Evolutionary conservation across 2,113 vertebrate genomes (phyloP).

Genomic region (Pteronura brasiliensis): DNA sequence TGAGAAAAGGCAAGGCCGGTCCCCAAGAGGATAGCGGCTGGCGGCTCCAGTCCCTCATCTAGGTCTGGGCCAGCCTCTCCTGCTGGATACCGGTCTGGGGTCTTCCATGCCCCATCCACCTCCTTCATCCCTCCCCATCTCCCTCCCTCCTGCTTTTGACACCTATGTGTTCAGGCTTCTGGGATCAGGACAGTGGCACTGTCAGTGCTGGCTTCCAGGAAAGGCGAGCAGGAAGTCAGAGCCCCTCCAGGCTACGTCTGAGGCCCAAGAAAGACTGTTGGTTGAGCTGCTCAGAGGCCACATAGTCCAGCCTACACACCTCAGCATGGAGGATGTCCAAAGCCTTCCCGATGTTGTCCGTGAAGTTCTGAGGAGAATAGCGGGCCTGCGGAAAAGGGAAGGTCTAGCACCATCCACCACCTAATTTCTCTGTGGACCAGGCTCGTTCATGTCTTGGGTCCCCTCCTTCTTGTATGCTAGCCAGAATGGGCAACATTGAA

Average conservation of each 20-base stretch:
- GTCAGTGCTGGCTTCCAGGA: background rate
- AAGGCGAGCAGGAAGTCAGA: background rate
- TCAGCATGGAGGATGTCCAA: conserved; percentile 84
- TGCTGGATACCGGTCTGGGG: background rate
- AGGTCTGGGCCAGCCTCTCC: background rate
- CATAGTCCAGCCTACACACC: conserved; percentile 60
- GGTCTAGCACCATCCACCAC: background rate
- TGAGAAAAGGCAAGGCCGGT: conserved; percentile 56
- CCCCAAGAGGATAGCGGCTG: background rate
- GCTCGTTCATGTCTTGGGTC: background rate
- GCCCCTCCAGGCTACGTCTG: background rate
- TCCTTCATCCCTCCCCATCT: background rate
- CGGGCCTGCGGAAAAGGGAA: conserved; percentile 60
- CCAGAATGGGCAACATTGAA: background rate
- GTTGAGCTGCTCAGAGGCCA: background rate
- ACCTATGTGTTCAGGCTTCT: background rate
- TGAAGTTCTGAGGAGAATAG: conserved; percentile 81
- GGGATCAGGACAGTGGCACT: background rate
- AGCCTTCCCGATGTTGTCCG: conserved; percentile 60
- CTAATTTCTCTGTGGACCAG: background rate
- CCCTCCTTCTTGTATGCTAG: background rate
- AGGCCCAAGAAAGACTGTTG: background rate
- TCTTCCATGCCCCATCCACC: background rate
- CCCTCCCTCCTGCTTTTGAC: background rate
- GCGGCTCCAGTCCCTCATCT: background rate